Evolutionary conservation across 2,113 vertebrate species (phyloP), one percentile per base, ranked within the genome.

Genomic region (Pogona vitticeps): DNA sequence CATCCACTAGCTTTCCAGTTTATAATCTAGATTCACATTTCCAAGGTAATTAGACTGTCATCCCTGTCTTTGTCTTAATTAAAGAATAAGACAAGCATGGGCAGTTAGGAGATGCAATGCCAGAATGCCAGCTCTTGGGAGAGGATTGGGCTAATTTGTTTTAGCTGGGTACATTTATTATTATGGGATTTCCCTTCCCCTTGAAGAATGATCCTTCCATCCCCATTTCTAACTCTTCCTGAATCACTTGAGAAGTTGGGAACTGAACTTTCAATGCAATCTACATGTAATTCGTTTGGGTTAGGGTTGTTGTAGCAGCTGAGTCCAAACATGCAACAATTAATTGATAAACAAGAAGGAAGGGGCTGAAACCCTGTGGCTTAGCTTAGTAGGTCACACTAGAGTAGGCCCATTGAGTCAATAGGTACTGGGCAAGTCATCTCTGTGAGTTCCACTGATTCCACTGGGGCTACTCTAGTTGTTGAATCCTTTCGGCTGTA

Each of bases 1-100:
- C 61, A 31, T 8, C 1, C 1, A 38, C 9, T 67, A 28, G 82
- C 18, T 67, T 70, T 59, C 70, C 84, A 40, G n/a, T 65, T 85
- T 83, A 36, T 77, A 86, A 59, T 83, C 59, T 77, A 42, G 77
- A 38, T 76, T 81, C 89, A 80, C 84, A 72, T 89, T 88, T 93
- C 78, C 85, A 85, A 2, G 56, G 76, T 91, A 82, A 91, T 88
- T 86, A 85, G 84, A 23, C 85, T 88, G 88, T 90, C 90, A 71
- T 75, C 72, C 46, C 79, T 87, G 6, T 65, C 92, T 88, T 77
- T 59, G 81, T 82, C 80, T 79, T 92, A 88, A 94, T 89, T 88
- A 91, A 91, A 78, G 78, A 88, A 80, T 65, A 85, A 88, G 83
- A 71, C 82, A 86, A 80, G 87, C 91, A 84, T 20, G 63, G 78